Base-by-base conservation (phyloP, 2,797 vertebrate species). In the Thalassophryne amazonica region DNA sequence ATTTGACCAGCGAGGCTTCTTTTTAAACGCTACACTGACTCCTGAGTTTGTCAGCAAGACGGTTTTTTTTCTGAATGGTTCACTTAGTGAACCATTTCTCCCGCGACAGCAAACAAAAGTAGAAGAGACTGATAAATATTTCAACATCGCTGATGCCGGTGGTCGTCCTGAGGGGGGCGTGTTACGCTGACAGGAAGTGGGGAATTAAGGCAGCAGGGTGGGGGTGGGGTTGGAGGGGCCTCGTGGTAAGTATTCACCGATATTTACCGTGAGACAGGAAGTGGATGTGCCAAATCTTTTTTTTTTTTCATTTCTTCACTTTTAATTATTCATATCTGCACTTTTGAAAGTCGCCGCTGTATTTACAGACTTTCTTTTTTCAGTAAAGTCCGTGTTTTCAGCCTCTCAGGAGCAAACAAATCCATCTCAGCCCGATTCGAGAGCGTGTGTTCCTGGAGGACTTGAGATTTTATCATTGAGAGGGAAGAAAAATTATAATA, bases 71-170 rank as follows among this genome's bases (percentile, higher is more conserved):
- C 47, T 47, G 46, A 61, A 66, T 23, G 64, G 52, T 54, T 48
- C 50, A 38, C 71, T 71, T 57, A 73, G 65, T 71, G 66, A 69
- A 16, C 37, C 51, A 27, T 37, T 57, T 72, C 59, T 86, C 74
- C 73, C 69, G 45, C 68, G 78, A 84, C 73, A 46, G 69, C 65
- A 39, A 25, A 39, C 69, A 64, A 64, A 67, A 78, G 73, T 66
- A 65, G 68, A 74, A 60, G 67, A 78, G 72, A 67, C 80, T 76
- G 69, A 86, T 90, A 61, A 88, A 90, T 90, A 89, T 87, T 90
- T 89, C 62, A 89, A 57, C 35, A 12, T 48, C 74, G 74, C 83
- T 87, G 83, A 86, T 42, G 73, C 64, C 66, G 76, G 56, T 75
- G 60, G 65, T 76, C 53, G 19, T 80, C 80, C 83, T 65, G 14